These are phyloP conservation scores for Elephas maximus DNA, from an alignment of 2,113 vertebrate species.

Conservation along the genomic window DNA sequence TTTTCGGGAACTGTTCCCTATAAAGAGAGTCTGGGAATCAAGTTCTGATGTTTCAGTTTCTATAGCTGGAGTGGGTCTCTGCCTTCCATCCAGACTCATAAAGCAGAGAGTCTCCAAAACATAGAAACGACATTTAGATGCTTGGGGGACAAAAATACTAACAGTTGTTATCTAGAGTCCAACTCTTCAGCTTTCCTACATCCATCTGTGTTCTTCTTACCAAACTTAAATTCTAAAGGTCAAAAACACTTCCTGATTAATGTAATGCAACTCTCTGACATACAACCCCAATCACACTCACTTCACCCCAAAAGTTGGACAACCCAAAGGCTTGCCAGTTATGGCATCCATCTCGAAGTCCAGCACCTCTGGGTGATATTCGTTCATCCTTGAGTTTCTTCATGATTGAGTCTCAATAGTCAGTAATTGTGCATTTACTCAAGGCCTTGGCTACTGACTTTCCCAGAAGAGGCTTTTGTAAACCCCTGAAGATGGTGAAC, in stretches of 20 bases:
- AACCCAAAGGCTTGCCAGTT: background rate
- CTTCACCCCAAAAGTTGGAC: background rate
- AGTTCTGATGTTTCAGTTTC: background rate
- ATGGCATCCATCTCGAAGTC: background rate
- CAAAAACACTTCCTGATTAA: background rate
- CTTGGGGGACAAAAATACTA: background rate
- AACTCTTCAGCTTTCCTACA: background rate
- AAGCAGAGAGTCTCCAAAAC: background rate
- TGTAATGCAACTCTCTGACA: background rate
- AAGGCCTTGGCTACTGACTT: background rate
- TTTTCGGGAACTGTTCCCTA: background rate
- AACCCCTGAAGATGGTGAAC: too few relatives aligned
- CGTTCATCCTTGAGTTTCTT: background rate
- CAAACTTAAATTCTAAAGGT: background rate
- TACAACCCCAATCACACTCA: background rate
- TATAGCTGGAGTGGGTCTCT: background rate
- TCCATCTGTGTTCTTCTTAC: background rate
- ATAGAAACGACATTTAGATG: background rate
- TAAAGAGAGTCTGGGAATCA: background rate
- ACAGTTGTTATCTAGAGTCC: background rate
- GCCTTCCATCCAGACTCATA: background rate
- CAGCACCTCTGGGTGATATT: background rate
- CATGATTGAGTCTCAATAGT: background rate
- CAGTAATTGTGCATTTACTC: background rate
- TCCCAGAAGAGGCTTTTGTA: background rate